A percentile compares a stretch with the other conserved stretches of the same genome.
Conservation (phyloP, 1,140 invertebrate genomes). For the Bombus superbus region DNA sequence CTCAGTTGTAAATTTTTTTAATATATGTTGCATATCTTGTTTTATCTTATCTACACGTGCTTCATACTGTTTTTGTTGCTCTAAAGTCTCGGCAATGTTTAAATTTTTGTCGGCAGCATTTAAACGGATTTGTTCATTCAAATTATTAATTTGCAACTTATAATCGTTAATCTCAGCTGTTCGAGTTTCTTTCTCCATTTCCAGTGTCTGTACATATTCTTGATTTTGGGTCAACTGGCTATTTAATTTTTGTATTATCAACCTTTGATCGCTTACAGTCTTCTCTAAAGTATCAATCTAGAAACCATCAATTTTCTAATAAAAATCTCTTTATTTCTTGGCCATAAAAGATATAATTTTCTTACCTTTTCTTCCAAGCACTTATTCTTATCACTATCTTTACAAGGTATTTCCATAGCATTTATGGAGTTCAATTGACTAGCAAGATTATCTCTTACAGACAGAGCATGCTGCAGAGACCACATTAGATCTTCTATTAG, state of each 20-base stretch:
- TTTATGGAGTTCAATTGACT: conserved; percentile 71
- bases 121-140: conserved; percentile 72
- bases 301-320: conserved; percentile 16
- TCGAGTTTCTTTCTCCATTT: conserved; percentile 71
- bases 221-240: conserved; percentile 63
- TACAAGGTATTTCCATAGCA: conserved; percentile 52
- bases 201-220: conserved; percentile 68
- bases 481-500: conserved; percentile 77
- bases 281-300: conserved; percentile 68
- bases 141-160: conserved; percentile 71
- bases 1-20: conserved; percentile 73
- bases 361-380: conserved; percentile 72
- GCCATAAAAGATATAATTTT: not conserved
- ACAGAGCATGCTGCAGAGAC: conserved; percentile 76
- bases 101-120: conserved; percentile 62
- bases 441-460: conserved; percentile 73
- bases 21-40: conserved; percentile 74
- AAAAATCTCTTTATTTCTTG: not conserved
- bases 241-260: conserved; percentile 64
- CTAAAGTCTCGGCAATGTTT: conserved; percentile 65
- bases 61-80: conserved; percentile 74
- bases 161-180: conserved; percentile 72
- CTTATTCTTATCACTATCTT: conserved; percentile 41
- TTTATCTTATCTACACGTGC: conserved; percentile 74
- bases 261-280: conserved; percentile 60